These are phyloP conservation scores for Balanococcus diminutus DNA, from an alignment of 2,888 invertebrate genomes.

Conservation along the genomic window DNA sequence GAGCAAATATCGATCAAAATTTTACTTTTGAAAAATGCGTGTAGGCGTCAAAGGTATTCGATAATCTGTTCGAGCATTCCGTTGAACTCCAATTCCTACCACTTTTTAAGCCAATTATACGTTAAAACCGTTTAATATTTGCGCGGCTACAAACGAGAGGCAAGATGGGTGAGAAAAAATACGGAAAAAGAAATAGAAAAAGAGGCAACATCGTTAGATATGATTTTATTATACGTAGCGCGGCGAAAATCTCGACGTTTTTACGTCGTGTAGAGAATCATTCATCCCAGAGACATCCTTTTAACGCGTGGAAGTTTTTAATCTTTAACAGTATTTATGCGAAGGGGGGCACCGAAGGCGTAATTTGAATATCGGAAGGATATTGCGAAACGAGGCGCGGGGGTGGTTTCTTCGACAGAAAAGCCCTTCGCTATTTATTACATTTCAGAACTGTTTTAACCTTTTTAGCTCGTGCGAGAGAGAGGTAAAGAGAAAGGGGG, in stretches of 20 bases:
- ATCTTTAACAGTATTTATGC: conserved; percentile 2
- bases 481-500: neutral
- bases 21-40: neutral
- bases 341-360: neutral
- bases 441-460: conserved; percentile 10
- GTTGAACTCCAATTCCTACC: neutral
- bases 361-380: conserved; percentile 34
- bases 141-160: neutral
- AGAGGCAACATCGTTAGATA: neutral
- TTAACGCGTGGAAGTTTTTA: conserved; percentile 21
- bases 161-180: neutral
- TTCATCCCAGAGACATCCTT: neutral
- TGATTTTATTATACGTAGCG: neutral
- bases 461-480: neutral
- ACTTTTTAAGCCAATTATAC: conserved; percentile 27
- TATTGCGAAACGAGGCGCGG: neutral
- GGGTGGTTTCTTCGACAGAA: neutral
- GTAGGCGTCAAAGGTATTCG: conserved; percentile 5
- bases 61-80: neutral
- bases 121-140: neutral
- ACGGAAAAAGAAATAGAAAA: neutral
- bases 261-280: neutral
- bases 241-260: neutral
- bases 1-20: neutral
- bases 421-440: conserved; percentile 28